These are phyloP conservation scores for Acropternis orthonyx DNA, from an alignment of 2,797 vertebrate genomes.

Conservation along the genomic window DNA sequence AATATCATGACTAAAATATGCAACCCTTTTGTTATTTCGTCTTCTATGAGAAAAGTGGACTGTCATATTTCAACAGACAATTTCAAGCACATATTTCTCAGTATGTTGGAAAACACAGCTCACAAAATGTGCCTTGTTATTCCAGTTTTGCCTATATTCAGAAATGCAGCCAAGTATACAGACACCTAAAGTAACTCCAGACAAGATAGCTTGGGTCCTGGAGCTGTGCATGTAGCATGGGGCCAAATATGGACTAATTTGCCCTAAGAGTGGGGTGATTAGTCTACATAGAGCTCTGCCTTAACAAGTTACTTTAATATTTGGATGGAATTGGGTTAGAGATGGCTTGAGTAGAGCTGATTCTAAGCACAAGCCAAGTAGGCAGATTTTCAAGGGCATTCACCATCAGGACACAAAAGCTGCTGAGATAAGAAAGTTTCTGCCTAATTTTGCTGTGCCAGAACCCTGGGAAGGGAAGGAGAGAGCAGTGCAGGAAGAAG, in stretches of 20 bases:
- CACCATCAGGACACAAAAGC: conserved; percentile 22
- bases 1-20: conserved; percentile 10
- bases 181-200: neutral
- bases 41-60: conserved; percentile 12
- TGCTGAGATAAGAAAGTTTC: conserved; percentile 47
- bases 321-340: conserved; percentile 14
- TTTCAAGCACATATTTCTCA: neutral
- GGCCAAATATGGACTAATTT: neutral
- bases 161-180: neutral
- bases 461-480: neutral
- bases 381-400: conserved; percentile 57
- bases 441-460: conserved; percentile 27
- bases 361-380: conserved; percentile 28
- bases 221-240: neutral
- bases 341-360: conserved; percentile 18
- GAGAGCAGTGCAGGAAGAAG: neutral
- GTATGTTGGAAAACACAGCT: conserved; percentile 2
- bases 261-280: neutral
- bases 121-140: neutral
- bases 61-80: neutral
- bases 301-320: neutral
- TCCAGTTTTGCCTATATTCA: conserved; percentile 24
- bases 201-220: neutral
- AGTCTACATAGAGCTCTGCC: neutral
- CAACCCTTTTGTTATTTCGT: conserved; percentile 17